phyloP scores from a whole-genome alignment of 2,797 vertebrate species.

The Ctenosaura bakeri region DNA sequence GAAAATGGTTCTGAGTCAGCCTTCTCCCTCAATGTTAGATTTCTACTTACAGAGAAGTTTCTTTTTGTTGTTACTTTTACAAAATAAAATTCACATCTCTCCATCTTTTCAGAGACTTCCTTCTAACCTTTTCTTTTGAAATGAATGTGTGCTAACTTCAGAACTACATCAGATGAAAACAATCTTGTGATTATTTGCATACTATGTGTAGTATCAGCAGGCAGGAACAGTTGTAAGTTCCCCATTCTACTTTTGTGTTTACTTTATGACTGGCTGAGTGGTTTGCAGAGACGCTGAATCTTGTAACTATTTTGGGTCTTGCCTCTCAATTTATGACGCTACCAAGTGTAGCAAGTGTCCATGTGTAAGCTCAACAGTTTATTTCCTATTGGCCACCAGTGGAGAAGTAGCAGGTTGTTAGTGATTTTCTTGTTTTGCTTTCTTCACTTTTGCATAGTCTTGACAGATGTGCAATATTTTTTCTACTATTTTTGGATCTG shows the following conservation, averaged over 20 bases:
- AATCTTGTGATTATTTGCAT: neutral
- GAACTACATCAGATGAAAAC: neutral
- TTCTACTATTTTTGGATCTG: neutral
- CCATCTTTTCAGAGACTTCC: neutral
- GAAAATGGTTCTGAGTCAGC: neutral
- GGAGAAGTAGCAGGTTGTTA: neutral
- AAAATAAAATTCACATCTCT: neutral
- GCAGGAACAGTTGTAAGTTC: neutral
- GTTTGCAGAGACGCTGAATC: neutral
- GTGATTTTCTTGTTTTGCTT: neutral
- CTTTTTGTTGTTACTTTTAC: neutral
- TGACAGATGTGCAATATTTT: neutral
- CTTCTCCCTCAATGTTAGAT: neutral
- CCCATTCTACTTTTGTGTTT: slow-evolving; percentile 4
- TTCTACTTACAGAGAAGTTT: neutral
- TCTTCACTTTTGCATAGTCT: neutral
- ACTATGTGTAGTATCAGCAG: neutral
- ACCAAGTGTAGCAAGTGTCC: neutral
- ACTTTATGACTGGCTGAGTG: neutral
- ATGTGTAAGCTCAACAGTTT: neutral
- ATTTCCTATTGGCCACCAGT: neutral
- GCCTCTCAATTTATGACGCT: neutral
- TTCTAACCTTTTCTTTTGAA: slow-evolving; percentile 2
- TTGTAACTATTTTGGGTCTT: neutral
- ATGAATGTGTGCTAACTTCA: slow-evolving; percentile 5